phyloP scores from a whole-genome alignment of 1,140 invertebrate genomes.

The Lordiphosa collinella region DNA sequence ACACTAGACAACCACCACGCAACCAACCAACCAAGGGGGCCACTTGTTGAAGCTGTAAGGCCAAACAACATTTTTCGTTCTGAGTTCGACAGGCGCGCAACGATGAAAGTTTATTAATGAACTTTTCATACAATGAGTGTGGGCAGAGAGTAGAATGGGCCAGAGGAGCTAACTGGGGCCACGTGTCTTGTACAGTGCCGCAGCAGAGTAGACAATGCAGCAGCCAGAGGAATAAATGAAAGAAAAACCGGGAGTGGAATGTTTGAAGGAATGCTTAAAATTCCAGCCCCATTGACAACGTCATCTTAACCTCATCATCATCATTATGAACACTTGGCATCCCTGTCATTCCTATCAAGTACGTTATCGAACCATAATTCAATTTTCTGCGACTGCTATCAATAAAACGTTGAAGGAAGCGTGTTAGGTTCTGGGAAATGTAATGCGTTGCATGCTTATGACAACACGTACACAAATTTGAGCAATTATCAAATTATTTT shows the following conservation, averaged over 20 bases:
- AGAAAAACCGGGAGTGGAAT: conserved; percentile 35
- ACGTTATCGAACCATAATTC: conserved; percentile 46
- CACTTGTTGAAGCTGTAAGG: conserved; percentile 59
- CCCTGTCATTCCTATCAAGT: conserved; percentile 54
- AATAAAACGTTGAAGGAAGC: conserved; percentile 42
- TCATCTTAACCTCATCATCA: conserved; percentile 35
- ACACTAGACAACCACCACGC: conserved; percentile 27
- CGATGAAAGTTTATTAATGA: conserved; percentile 74
- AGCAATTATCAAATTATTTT: conserved; percentile 27
- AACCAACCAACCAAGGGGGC: conserved; percentile 19
- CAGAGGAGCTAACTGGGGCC: conserved; percentile 7
- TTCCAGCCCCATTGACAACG: conserved; percentile 55
- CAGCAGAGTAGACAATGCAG: conserved; percentile 45
- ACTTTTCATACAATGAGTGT: conserved; percentile 36
- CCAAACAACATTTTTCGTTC: conserved; percentile 37
- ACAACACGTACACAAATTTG: conserved; percentile 41
- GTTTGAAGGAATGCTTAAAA: conserved; percentile 63
- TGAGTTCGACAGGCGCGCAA: conserved; percentile 60
- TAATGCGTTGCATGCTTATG: conserved; percentile 12
- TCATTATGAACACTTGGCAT: conserved; percentile 32
- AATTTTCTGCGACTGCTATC: conserved; percentile 62
- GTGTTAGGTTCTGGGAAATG: conserved; percentile 4
- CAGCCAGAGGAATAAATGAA: conserved; percentile 4
- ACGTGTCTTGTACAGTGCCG: conserved; percentile 40
- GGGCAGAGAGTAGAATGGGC: conserved; percentile 20